Conservation (phyloP, 2,888 invertebrate genomes). For the Xylota segnis region DNA sequence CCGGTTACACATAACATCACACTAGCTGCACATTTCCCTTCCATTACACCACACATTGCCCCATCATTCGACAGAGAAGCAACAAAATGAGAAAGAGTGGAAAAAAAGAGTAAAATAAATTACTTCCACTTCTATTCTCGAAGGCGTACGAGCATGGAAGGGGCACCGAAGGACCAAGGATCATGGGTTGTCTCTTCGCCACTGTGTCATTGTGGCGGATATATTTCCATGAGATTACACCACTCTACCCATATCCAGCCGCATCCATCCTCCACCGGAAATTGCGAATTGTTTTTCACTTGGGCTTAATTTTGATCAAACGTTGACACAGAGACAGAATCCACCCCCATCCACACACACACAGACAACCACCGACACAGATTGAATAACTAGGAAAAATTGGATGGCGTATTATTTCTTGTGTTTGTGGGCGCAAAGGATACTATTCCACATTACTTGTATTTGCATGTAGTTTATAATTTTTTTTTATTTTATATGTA, state of each 20-base stretch:
- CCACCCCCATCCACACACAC: neutral
- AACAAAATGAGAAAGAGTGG: neutral
- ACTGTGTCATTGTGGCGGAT: slow-evolving; percentile 53
- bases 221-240: slow-evolving; percentile 61
- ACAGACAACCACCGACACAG: neutral
- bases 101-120: slow-evolving; percentile 47
- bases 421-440: slow-evolving; percentile 21
- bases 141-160: slow-evolving; percentile 2
- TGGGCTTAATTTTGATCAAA: slow-evolving; percentile 66
- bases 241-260: slow-evolving; percentile 24
- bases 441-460: slow-evolving; percentile 33
- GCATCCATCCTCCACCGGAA: slow-evolving; percentile 33
- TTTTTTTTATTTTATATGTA: neutral
- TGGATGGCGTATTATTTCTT: slow-evolving; percentile 19
- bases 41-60: slow-evolving; percentile 36
- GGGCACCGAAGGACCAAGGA: neutral
- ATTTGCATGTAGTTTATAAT: slow-evolving; percentile 9
- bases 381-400: neutral
- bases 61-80: slow-evolving; percentile 13
- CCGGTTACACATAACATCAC: slow-evolving; percentile 43
- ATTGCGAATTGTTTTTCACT: slow-evolving; percentile 72
- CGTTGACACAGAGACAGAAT: slow-evolving; percentile 40
- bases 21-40: slow-evolving; percentile 53
- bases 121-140: slow-evolving; percentile 49
- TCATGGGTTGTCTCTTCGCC: slow-evolving; percentile 30